Evolutionary conservation across 2,113 vertebrate species (phyloP).

Genomic region (Leptobrachium ailaonicum): DNA sequence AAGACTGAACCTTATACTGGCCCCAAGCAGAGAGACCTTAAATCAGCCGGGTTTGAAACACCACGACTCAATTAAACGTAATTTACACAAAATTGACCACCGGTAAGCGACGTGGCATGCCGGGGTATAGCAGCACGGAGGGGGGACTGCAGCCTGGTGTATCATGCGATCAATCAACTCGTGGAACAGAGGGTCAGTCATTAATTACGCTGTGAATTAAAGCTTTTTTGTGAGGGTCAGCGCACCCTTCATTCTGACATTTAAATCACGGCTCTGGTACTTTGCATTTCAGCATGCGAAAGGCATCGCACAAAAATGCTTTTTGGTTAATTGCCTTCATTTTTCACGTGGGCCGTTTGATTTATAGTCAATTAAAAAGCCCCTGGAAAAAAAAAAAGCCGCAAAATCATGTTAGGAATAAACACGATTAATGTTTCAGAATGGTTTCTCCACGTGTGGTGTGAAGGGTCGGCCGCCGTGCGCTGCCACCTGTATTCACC

Average conservation of each 20-base stretch:
- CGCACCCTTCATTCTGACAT: slow-evolving; percentile 70
- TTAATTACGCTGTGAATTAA: slow-evolving; percentile 70
- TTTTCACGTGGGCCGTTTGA: slow-evolving; percentile 85
- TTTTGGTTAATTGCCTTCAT: slow-evolving; percentile 88
- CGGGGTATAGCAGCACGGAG: slow-evolving; percentile 29
- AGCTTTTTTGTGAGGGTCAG: slow-evolving; percentile 65
- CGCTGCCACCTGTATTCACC: background rate
- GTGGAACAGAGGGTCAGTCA: slow-evolving; percentile 58
- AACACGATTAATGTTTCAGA: slow-evolving; percentile 78
- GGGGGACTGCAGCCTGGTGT: slow-evolving; percentile 42
- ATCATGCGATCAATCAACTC: slow-evolving; percentile 55
- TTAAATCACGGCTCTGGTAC: slow-evolving; percentile 59
- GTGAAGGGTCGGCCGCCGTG: slow-evolving; percentile 55
- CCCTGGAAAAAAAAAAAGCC: slow-evolving; percentile 62
- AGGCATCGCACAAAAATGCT: slow-evolving; percentile 55
- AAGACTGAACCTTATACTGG: background rate
- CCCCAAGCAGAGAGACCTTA: slow-evolving; percentile 20
- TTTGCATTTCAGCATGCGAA: slow-evolving; percentile 58
- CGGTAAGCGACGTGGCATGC: background rate
- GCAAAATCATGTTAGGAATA: slow-evolving; percentile 68
- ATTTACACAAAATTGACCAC: background rate
- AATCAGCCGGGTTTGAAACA: background rate
- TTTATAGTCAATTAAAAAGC: slow-evolving; percentile 91
- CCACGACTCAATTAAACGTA: background rate
- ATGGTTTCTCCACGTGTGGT: slow-evolving; percentile 65